These are phyloP conservation scores for Ypsolopha sequella DNA, from an alignment of 2,888 invertebrate genomes.

Conservation along the genomic window DNA sequence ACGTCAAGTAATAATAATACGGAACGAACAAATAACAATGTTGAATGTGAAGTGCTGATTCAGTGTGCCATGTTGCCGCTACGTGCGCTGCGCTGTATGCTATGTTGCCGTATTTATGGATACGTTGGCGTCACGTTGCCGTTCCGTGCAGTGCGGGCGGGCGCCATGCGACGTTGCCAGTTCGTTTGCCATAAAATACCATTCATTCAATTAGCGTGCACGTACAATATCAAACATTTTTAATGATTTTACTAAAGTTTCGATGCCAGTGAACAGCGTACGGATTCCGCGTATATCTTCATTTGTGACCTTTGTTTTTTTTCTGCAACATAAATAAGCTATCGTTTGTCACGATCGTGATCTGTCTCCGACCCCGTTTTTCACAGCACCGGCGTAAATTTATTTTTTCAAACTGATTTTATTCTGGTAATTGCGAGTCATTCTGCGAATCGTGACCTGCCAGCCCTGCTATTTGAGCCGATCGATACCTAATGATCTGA, in stretches of 20 bases:
- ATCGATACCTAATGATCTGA: too few relatives aligned
- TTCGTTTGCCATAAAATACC: slow-evolving; percentile 33
- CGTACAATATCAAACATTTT: slow-evolving; percentile 7
- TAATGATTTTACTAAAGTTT: not conserved
- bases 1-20: slow-evolving; percentile 1
- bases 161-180: slow-evolving; percentile 32
- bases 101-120: not conserved
- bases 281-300: not conserved
- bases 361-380: not conserved
- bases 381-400: too few relatives aligned
- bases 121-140: slow-evolving; percentile 48
- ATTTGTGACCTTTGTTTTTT: not conserved
- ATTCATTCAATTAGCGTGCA: slow-evolving; percentile 51
- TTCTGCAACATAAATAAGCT: not conserved
- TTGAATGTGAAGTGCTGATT: slow-evolving; percentile 57
- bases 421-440: too few relatives aligned
- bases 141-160: slow-evolving; percentile 9
- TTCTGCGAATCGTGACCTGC: too few relatives aligned
- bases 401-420: too few relatives aligned
- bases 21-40: slow-evolving; percentile 12
- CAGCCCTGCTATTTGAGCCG: too few relatives aligned
- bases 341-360: not conserved
- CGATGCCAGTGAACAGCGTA: not conserved
- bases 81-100: too few relatives aligned
- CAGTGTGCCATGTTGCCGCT: slow-evolving; percentile 54